A percentile compares a stretch with the other conserved stretches of the same genome.
These are phyloP conservation scores for Sminthurides aquaticus DNA, from an alignment of 2,888 invertebrate genomes.

Conservation along the genomic window DNA sequence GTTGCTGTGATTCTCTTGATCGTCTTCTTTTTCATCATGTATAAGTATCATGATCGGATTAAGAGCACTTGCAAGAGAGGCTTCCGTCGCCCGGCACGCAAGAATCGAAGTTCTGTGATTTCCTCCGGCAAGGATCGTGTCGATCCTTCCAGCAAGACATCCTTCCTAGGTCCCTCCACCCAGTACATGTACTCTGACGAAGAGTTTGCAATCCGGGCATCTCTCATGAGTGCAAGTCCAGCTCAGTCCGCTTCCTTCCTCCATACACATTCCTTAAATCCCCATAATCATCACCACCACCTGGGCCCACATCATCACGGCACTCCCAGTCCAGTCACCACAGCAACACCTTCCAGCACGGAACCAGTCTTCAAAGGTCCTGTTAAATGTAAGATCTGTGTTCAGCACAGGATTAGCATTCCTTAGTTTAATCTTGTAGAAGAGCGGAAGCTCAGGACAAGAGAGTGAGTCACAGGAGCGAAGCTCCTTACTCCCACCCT, in stretches of 20 bases:
- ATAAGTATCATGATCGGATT: slow-evolving; percentile 70
- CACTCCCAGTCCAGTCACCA: slow-evolving; percentile 2
- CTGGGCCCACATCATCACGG: slow-evolving; percentile 20
- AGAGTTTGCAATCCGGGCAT: slow-evolving; percentile 38
- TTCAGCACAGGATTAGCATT: too few relatives aligned
- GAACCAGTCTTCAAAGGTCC: slow-evolving; percentile 14
- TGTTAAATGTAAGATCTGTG: too few relatives aligned
- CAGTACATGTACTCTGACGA: slow-evolving; percentile 40
- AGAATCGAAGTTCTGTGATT: slow-evolving; percentile 37
- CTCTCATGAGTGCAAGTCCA: slow-evolving; percentile 29
- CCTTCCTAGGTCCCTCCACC: slow-evolving; percentile 38
- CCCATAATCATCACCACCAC: slow-evolving; percentile 16
- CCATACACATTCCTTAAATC: slow-evolving; percentile 19
- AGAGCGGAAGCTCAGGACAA: too few relatives aligned
- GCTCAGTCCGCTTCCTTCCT: slow-evolving; percentile 16
- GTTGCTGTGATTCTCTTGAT: slow-evolving; percentile 65
- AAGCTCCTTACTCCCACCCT: too few relatives aligned
- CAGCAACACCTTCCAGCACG: slow-evolving; percentile 27
- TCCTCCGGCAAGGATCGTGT: slow-evolving; percentile 33
- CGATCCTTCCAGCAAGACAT: slow-evolving; percentile 39
- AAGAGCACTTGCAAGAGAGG: slow-evolving; percentile 64
- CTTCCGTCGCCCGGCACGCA: slow-evolving; percentile 34
- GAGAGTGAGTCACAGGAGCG: too few relatives aligned
- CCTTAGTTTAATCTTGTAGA: too few relatives aligned
- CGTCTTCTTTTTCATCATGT: slow-evolving; percentile 64